Evolutionary conservation across 2,888 invertebrate genomes (phyloP).

Genomic region (Hipparchia sbordonii): DNA sequence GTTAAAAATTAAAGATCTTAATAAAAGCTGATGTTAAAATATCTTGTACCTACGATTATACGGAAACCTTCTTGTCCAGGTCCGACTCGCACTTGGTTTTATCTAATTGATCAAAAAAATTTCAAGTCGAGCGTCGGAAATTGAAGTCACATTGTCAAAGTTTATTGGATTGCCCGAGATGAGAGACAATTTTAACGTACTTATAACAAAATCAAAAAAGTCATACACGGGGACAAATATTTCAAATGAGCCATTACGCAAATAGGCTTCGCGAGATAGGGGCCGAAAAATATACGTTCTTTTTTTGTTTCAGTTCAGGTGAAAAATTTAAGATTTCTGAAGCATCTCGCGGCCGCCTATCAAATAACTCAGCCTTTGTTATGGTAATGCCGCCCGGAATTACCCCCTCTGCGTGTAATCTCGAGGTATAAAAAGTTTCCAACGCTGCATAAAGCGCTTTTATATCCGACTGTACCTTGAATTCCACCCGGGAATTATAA

Average conservation of each 20-base stretch:
- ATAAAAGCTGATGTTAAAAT: too few relatives aligned
- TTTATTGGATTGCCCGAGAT: too few relatives aligned
- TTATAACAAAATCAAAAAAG: slow-evolving; percentile 27
- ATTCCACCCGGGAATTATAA: slow-evolving; percentile 14
- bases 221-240: slow-evolving; percentile 47
- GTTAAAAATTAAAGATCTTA: too few relatives aligned
- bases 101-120: too few relatives aligned
- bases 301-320: slow-evolving; percentile 54
- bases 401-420: slow-evolving; percentile 66
- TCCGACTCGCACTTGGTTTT: too few relatives aligned
- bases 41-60: too few relatives aligned
- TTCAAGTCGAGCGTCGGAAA: too few relatives aligned
- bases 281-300: slow-evolving; percentile 56
- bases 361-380: slow-evolving; percentile 78
- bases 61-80: too few relatives aligned
- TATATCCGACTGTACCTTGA: slow-evolving; percentile 20
- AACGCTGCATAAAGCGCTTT: slow-evolving; percentile 40
- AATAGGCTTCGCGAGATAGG: slow-evolving; percentile 38
- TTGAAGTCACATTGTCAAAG: too few relatives aligned
- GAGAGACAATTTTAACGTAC: too few relatives aligned
- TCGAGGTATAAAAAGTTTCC: slow-evolving; percentile 56
- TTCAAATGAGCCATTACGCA: slow-evolving; percentile 58
- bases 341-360: slow-evolving; percentile 53
- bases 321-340: slow-evolving; percentile 61
- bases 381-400: slow-evolving; percentile 73